Evolutionary conservation across 2,888 invertebrate genomes (phyloP).

Genomic region (Calliphora vomitoria): DNA sequence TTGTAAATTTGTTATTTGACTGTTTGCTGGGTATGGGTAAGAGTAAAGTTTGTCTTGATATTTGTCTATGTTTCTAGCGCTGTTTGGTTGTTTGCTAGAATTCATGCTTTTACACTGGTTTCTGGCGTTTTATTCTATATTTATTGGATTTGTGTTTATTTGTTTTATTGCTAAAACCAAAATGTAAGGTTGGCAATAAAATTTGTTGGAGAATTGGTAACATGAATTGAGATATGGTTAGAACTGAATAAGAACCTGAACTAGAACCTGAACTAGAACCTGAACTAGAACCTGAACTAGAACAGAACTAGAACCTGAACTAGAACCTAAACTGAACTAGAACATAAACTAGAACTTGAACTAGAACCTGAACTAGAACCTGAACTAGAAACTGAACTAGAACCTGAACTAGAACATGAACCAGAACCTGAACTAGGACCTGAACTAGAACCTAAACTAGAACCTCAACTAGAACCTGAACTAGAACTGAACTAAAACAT

Average conservation of each 20-base stretch:
- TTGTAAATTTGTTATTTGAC: neutral
- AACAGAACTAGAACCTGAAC: neutral
- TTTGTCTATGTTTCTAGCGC: neutral
- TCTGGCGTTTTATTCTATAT: neutral
- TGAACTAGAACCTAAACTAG: too few species aligned
- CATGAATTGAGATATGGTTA: too few species aligned
- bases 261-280: neutral
- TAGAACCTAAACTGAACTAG: neutral
- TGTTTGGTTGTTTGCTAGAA: neutral
- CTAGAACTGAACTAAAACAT: too few species aligned
- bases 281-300: neutral
- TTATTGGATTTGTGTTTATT: neutral
- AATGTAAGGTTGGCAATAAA: too few species aligned
- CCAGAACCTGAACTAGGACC: too few species aligned
- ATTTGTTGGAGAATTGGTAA: too few species aligned
- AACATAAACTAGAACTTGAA: neutral
- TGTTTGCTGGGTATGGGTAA: constrained; percentile 4
- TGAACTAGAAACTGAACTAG: too few species aligned
- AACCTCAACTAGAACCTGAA: too few species aligned
- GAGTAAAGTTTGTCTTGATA: constrained; percentile 7
- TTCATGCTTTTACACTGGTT: neutral
- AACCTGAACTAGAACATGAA: too few species aligned
- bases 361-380: too few species aligned
- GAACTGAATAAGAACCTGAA: neutral
- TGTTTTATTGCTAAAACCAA: neutral